Percentiles rank a stretch among this genome's conserved stretches.
phyloP scores from a whole-genome alignment of 1,140 invertebrate genomes.

The Wiebesia pumilae region DNA sequence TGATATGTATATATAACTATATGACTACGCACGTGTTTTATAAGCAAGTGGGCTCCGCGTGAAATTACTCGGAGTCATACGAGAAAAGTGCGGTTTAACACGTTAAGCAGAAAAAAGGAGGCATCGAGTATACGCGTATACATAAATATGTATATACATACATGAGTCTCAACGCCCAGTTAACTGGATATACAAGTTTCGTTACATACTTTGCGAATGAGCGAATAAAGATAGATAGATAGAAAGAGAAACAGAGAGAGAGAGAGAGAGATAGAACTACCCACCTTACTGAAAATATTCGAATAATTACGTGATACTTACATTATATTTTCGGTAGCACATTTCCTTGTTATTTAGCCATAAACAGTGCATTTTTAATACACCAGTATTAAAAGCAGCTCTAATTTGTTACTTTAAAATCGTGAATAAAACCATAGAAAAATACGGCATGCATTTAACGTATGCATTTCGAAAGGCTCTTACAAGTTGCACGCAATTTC shows the following conservation, averaged over 20 bases:
- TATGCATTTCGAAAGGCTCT: not conserved
- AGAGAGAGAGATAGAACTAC: constrained; percentile 5
- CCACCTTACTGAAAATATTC: not conserved
- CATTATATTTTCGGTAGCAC: not conserved
- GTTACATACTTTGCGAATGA: constrained; percentile 28
- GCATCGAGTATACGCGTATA: not conserved
- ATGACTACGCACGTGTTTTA: not conserved
- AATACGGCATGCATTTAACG: not conserved
- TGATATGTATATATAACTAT: not conserved
- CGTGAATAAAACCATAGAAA: not conserved
- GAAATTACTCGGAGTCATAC: constrained; percentile 42
- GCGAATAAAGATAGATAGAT: not conserved
- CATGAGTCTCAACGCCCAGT: constrained; percentile 57
- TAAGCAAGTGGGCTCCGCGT: constrained; percentile 6
- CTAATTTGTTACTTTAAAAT: not conserved
- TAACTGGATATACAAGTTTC: constrained; percentile 63
- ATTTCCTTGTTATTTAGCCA: not conserved
- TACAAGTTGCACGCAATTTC: not conserved
- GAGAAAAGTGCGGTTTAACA: constrained; percentile 59
- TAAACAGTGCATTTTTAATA: no score
- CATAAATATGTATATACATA: not conserved
- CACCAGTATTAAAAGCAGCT: not conserved
- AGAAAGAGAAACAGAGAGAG: constrained; percentile 3
- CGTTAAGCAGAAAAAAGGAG: constrained; percentile 45
- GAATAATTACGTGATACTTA: constrained; percentile 1